Evolutionary conservation across 2,888 invertebrate genomes (phyloP).

Genomic region (Tetanocera ferruginea): DNA sequence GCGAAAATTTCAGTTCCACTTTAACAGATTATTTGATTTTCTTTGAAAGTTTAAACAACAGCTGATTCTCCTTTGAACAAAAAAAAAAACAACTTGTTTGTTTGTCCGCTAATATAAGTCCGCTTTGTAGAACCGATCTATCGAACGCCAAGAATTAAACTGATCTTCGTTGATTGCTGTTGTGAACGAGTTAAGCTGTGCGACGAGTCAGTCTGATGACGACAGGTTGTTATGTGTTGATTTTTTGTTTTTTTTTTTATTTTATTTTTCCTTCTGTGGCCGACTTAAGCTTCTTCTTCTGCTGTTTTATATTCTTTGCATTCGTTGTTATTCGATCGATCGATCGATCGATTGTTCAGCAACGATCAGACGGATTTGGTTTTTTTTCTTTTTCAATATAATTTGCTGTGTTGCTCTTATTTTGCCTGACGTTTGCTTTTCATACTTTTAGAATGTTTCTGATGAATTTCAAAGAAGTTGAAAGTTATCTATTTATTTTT

Average conservation of each 20-base stretch:
- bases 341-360: slow-evolving; percentile 10
- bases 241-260: slow-evolving; percentile 22
- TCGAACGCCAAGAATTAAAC: slow-evolving; percentile 70
- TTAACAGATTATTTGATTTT: neutral
- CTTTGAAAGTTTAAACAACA: neutral
- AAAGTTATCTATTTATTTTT: neutral
- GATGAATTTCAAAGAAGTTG: neutral
- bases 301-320: neutral
- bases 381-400: neutral
- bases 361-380: slow-evolving; percentile 16
- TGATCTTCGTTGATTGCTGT: slow-evolving; percentile 52
- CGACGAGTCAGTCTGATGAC: slow-evolving; percentile 40
- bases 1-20: slow-evolving; percentile 16
- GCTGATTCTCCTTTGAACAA: neutral
- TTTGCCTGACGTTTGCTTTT: neutral
- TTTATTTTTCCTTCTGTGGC: too few species aligned
- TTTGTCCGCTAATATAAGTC: neutral
- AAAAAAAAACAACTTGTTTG: neutral
- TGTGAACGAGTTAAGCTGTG: slow-evolving; percentile 27
- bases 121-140: slow-evolving; percentile 67
- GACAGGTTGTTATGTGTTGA: slow-evolving; percentile 48
- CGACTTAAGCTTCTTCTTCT: neutral
- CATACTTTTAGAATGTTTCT: neutral
- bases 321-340: slow-evolving; percentile 1
- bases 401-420: neutral